Conservation (phyloP, 2,113 vertebrate species). For the Euleptes europaea region DNA sequence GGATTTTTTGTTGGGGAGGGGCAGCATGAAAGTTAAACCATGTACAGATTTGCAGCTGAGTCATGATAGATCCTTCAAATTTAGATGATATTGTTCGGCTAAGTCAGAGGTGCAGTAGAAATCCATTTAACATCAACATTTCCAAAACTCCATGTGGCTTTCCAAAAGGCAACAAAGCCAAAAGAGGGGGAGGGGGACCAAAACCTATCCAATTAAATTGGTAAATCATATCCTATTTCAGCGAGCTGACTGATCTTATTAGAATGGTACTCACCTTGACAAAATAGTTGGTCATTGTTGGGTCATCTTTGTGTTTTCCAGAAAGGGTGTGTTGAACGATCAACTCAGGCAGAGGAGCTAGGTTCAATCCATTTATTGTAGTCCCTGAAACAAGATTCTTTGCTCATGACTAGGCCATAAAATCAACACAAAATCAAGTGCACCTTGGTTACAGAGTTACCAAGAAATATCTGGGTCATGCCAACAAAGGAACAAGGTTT, state of each 20-base stretch:
- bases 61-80: neutral
- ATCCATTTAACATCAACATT: neutral
- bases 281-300: slow-evolving; percentile 38
- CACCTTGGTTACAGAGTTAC: no score
- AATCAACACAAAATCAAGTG: no score
- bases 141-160: slow-evolving; percentile 8
- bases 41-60: neutral
- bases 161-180: slow-evolving; percentile 7
- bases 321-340: slow-evolving; percentile 52
- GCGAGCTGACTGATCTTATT: neutral
- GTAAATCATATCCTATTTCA: neutral
- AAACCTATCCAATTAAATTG: neutral
- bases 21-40: no score
- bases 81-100: no score
- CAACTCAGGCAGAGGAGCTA: slow-evolving; percentile 49
- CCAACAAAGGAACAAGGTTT: no score
- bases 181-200: neutral
- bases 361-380: slow-evolving; percentile 47
- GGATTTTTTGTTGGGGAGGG: neutral
- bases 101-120: no score
- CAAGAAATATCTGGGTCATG: no score
- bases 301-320: slow-evolving; percentile 31
- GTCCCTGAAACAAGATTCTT: slow-evolving; percentile 56
- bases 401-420: neutral
- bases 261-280: slow-evolving; percentile 57